A percentile compares a stretch with the other conserved stretches of the same genome.
phyloP scores from a whole-genome alignment of 2,797 vertebrate genomes.

The Pithecia hirsuta region DNA sequence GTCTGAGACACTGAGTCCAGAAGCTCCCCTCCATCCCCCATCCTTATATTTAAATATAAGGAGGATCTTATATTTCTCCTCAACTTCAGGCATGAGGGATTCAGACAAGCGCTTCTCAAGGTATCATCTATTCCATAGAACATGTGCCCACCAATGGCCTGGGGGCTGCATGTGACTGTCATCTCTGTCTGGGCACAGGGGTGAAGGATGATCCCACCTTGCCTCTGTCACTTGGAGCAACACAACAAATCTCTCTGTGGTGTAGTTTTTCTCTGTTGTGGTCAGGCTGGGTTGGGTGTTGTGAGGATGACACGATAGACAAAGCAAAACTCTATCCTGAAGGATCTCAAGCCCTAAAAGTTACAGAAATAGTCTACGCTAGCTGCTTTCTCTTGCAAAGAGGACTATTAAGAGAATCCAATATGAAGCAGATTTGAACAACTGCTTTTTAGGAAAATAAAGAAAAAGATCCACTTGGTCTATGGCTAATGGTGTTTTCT shows the following conservation, averaged over 20 bases:
- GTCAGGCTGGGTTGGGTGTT: not conserved
- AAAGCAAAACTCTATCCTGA: not conserved
- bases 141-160: accelerated
- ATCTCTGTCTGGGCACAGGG: no score
- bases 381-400: not conserved
- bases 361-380: not conserved
- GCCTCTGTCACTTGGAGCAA: not conserved
- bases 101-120: not conserved
- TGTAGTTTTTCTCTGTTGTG: not conserved
- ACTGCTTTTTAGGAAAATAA: not conserved
- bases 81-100: not conserved
- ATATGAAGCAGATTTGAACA: not conserved
- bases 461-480: not conserved
- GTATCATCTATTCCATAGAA: not conserved
- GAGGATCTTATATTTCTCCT: not conserved
- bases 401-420: not conserved
- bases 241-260: not conserved
- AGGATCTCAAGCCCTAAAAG: not conserved
- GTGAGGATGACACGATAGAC: accelerated
- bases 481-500: not conserved
- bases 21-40: accelerated
- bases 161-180: accelerated
- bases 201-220: not conserved
- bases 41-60: not conserved
- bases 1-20: not conserved